phyloP scores from a whole-genome alignment of 2,113 vertebrate species.

The Heloderma charlesbogerti region DNA sequence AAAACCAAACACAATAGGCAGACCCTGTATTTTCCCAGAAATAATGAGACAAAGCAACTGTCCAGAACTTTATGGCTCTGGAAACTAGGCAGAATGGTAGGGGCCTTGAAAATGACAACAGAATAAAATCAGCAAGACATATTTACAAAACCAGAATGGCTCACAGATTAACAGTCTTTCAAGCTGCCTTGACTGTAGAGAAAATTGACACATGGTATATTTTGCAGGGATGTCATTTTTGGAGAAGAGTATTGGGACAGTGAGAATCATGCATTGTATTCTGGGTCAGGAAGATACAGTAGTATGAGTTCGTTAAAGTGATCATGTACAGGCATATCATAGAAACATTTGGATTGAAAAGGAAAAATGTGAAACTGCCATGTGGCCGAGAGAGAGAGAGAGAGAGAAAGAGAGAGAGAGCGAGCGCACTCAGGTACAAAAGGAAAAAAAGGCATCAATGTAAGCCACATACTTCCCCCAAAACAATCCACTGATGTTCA shows the following conservation, averaged over 20 bases:
- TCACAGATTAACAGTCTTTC: slow-evolving; percentile 1
- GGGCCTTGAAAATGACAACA: slow-evolving; percentile 56
- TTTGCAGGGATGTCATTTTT: neutral
- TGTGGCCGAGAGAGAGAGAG: neutral
- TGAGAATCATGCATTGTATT: neutral
- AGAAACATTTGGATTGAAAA: neutral
- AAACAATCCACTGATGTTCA: neutral
- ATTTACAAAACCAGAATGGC: slow-evolving; percentile 36
- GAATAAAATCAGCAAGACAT: slow-evolving; percentile 53
- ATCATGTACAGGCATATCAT: neutral
- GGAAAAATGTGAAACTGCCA: neutral
- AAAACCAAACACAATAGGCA: slow-evolving; percentile 22
- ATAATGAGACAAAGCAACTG: slow-evolving; percentile 67
- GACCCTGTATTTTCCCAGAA: slow-evolving; percentile 43
- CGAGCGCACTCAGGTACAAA: neutral
- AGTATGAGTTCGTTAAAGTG: neutral
- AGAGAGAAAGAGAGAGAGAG: neutral
- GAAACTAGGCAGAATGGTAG: slow-evolving; percentile 58
- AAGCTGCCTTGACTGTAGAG: slow-evolving; percentile 33
- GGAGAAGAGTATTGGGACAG: neutral
- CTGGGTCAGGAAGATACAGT: neutral
- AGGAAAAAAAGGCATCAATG: too few species aligned
- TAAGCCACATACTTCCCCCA: too few species aligned
- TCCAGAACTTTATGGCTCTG: slow-evolving; percentile 60
- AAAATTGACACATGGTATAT: slow-evolving; percentile 1